Conservation (phyloP, 2,888 invertebrate genomes). For the Parnassius smintheus region DNA sequence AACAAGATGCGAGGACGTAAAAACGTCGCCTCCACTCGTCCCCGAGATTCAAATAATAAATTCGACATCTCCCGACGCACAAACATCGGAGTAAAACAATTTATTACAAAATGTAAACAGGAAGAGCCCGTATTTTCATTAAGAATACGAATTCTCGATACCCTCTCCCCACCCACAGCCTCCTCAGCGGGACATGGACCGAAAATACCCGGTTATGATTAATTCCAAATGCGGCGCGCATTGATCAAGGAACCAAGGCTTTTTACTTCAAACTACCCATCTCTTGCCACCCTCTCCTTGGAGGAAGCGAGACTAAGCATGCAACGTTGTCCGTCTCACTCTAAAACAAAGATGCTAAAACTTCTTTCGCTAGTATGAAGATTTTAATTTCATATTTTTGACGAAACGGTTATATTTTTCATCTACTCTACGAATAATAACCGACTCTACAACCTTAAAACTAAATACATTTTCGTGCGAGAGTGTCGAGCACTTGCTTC, state of each 20-base stretch:
- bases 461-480: conserved; percentile 38
- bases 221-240: conserved; percentile 80
- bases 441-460: conserved; percentile 33
- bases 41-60: conserved; percentile 51
- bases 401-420: conserved; percentile 80
- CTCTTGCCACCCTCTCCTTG: conserved; percentile 53
- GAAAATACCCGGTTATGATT: conserved; percentile 81
- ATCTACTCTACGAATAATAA: conserved; percentile 32
- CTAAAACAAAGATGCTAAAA: conserved; percentile 82
- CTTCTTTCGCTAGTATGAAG: conserved; percentile 82
- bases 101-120: conserved; percentile 81
- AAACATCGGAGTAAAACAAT: conserved; percentile 76
- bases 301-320: conserved; percentile 71
- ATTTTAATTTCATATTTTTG: conserved; percentile 82
- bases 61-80: conserved; percentile 44
- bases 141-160: conserved; percentile 77
- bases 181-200: conserved; percentile 63
- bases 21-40: conserved; percentile 29
- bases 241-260: conserved; percentile 79
- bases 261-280: conserved; percentile 80
- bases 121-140: conserved; percentile 79
- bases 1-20: conserved; percentile 18
- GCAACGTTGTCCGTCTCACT: conserved; percentile 73
- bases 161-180: conserved; percentile 46
- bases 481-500: conserved; percentile 61